Evolutionary conservation across 2,113 vertebrate genomes (phyloP), one percentile per base, ranked within the genome.

Genomic region (Cyprinodon tularosa): DNA sequence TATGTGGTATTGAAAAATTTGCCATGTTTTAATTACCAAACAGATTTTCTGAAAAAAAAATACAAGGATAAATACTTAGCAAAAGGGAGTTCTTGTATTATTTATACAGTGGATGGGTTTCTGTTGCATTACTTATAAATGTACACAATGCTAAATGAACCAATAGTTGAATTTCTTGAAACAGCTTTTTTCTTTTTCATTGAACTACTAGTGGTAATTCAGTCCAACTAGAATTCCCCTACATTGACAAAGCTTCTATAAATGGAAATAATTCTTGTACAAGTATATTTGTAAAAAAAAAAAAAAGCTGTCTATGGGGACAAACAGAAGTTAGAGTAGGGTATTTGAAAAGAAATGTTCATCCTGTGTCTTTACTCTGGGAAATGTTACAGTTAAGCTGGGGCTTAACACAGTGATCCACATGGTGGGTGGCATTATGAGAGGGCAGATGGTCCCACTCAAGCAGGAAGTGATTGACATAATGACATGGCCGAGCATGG

Each of bases 381-480:
- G 77, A 72, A 60, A 71, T n/a, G 66, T 70, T 69, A 72, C 62
- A 3, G 72, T 80, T 89, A 83, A 91, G 87, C 85, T 74, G 86
- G 74, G 81, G 86, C 88, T 91, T 93, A 89, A 82, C 86, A 88
- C 83, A 85, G 83, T 83, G 85, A 92, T 93, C 85, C 81, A 80
- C 78, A 83, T 83, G 78, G 76, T 83, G 89, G 71, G 84, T 83
- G 81, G 90, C 89, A 92, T 94, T 92, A 93, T 92, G 87, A 91
- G 89, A 85, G 88, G 92, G 93, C 94, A 95, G 93, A 94, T 95
- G 94, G 93, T 92, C 84, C 72, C 92, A 94, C 93, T 94, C 93
- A 90, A 90, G 92, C 93, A 93, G 92, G 93, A 95, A 94, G 93
- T 94, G 91, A 94, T 91, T 93, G 93, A 94, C 92, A 94, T 94